Evolutionary conservation across 2,888 invertebrate genomes (phyloP).

Genomic region (Boloria selene): DNA sequence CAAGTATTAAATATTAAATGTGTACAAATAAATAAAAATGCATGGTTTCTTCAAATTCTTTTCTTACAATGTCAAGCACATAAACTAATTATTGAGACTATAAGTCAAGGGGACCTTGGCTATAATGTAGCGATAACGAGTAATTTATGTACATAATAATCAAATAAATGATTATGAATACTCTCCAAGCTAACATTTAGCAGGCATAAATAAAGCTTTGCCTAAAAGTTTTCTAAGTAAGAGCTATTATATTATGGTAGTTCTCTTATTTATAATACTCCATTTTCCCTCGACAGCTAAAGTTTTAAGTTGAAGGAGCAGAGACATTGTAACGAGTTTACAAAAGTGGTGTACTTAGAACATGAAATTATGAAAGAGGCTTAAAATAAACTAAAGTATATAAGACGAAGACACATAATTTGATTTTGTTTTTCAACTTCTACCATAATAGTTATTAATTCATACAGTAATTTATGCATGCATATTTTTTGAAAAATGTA

Average conservation of each 20-base stretch:
- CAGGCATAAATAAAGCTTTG: slow-evolving; percentile 32
- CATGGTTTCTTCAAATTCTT: slow-evolving; percentile 7
- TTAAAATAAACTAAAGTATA: too few species aligned
- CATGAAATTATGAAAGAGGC: background rate
- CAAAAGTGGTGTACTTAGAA: slow-evolving; percentile 3
- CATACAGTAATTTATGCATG: too few species aligned
- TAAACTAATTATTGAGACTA: slow-evolving; percentile 24
- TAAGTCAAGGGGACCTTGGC: slow-evolving; percentile 34
- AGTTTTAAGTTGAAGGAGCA: background rate
- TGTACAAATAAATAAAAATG: background rate
- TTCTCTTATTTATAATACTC: slow-evolving; percentile 7
- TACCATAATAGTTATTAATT: too few species aligned
- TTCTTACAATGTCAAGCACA: slow-evolving; percentile 10
- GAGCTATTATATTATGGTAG: slow-evolving; percentile 24
- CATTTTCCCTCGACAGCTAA: slow-evolving; percentile 8
- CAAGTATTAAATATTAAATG: too few species aligned
- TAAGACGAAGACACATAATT: too few species aligned
- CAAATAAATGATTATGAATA: slow-evolving; percentile 38
- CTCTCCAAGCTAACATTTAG: slow-evolving; percentile 38
- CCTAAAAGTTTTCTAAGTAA: slow-evolving; percentile 38
- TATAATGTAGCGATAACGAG: slow-evolving; percentile 32
- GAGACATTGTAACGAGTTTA: slow-evolving; percentile 1
- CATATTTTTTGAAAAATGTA: too few species aligned
- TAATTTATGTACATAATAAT: slow-evolving; percentile 40
- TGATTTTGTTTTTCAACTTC: too few species aligned